Base-by-base conservation (phyloP, 92 coral and sea anemone species). In the Paramuricea clavata region DNA sequence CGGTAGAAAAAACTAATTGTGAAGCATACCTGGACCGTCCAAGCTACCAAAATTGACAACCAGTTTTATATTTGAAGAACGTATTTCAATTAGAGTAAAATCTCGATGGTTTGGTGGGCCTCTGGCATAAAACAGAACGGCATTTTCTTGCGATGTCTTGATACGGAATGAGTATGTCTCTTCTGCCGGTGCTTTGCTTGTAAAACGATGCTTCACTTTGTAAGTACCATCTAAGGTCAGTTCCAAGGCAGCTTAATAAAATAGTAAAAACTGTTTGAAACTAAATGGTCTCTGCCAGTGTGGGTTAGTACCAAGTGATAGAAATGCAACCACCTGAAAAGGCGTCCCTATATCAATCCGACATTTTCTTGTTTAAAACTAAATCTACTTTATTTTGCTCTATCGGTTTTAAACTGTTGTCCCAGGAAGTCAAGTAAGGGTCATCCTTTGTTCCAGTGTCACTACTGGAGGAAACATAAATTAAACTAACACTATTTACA, bases 151-250 rank as follows among this genome's bases (percentile, higher is more conserved):
- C 42, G 15, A 27, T 11, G 82, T 76, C 30, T 76, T 76, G 3
- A 76, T 54, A 60, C 82, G 82, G 22, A 76, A 76, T 22, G 23
- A 17, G 43, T 76, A 76, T 27, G 1, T 73, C 32, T 73, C 79
- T 0, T 39, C 10, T 10, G 4, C 10, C 5, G 76, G 2, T 2
- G 56, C 1, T 28, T 5, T 1, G 0, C 5, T 41, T 35, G 1
- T 23, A 9, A 6, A 7, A 10, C 0, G 0, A 36, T 30, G 15
- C 52, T 13, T 49, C 44, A 76, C 68, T 30, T 28, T 30, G 69
- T 76, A 76, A 0, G 82, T 44, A 19, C 81, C 82, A 19, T 49
- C 42, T 0, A 76, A 26, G 5, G 35, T 25, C 12, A 76, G 65
- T 36, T 49, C 68, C 67, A 76, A 49, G 23, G 81, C 57, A 74